Evolutionary conservation across 2,113 vertebrate genomes (phyloP), one percentile per base, ranked within the genome.

Genomic region (Aldabrachelys gigantea): DNA sequence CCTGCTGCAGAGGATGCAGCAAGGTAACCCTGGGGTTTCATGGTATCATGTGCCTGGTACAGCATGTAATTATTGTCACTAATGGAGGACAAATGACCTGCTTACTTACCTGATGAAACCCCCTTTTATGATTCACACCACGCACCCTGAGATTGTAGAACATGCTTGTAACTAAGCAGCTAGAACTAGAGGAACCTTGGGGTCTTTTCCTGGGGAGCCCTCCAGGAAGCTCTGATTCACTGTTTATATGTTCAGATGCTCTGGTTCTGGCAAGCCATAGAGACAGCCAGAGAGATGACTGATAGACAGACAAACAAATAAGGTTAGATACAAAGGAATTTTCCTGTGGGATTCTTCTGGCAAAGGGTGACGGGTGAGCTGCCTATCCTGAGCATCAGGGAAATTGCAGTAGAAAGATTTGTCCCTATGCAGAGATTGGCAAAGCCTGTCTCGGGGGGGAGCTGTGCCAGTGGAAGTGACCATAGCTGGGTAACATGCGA

Each of bases 1-100:
- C 53, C 21, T 14, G 19, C 27, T 50, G 49, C 41, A 59, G 9
- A 62, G 41, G 47, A 62, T 75, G 84, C 53, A 80, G 87, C 24
- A 22, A 59, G 57, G 25, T 27, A 59, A 59, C 27, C 57, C 80
- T 62, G 72, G 44, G 80, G 62, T 53, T 59, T 31, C 47, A 31
- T 31, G 78, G 44, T 14, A 24, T 49, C 2, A 2, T 25, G 10
- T 50, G n/a, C 41, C 25, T 76, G 0, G 1, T 25, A 16, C 62
- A 53, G 75, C 84, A 76, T 72, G 72, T 88, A 80, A 56, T 92
- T 89, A 80, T n/a, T 80, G 92, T 35, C 41, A 8, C 49, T 76
- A 81, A 89, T 29, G 62, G 49, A 82, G 11, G 41, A 35, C 38
- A 91, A 94, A 82, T 62, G 47, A 44, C 82, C 81, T 54, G 75